These are phyloP conservation scores for Pogonomyrmex barbatus DNA, from an alignment of 1,140 invertebrate species.

Conservation along the genomic window DNA sequence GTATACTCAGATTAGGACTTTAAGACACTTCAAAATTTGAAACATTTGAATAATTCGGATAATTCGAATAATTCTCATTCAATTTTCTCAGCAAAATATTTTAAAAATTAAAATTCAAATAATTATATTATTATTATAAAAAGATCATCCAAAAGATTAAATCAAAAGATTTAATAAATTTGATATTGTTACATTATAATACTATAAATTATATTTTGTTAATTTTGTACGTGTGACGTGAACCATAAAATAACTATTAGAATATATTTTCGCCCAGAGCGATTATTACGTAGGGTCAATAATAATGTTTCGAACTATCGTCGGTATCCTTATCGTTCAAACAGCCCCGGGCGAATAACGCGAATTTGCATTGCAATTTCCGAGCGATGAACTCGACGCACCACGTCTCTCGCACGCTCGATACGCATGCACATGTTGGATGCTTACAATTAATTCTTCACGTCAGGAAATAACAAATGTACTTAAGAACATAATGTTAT, in stretches of 20 bases:
- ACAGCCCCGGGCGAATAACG: background rate
- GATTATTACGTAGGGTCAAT: conserved; percentile 3
- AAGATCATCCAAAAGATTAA: background rate
- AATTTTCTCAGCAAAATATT: background rate
- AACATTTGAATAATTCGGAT: background rate
- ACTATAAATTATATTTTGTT: background rate
- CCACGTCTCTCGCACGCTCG: background rate
- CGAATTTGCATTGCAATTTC: conserved; percentile 16
- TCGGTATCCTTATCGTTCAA: conserved; percentile 10
- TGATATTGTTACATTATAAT: background rate
- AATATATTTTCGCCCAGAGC: background rate
- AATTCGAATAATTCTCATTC: background rate
- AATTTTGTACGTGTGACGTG: background rate
- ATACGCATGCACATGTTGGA: background rate
- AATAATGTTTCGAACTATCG: conserved; percentile 36
- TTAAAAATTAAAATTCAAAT: background rate
- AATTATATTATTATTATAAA: background rate
- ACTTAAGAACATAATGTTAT: conserved; percentile 7
- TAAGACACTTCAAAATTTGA: background rate
- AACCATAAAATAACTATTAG: background rate
- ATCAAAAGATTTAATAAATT: background rate
- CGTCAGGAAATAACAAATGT: background rate
- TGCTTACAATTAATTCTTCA: conserved; percentile 4
- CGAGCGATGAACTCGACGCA: background rate
- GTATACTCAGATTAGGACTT: background rate